A percentile compares a stretch with the other conserved stretches of the same genome.
Evolutionary conservation across 2,113 vertebrate species (phyloP).

Genomic region (Solea solea): DNA sequence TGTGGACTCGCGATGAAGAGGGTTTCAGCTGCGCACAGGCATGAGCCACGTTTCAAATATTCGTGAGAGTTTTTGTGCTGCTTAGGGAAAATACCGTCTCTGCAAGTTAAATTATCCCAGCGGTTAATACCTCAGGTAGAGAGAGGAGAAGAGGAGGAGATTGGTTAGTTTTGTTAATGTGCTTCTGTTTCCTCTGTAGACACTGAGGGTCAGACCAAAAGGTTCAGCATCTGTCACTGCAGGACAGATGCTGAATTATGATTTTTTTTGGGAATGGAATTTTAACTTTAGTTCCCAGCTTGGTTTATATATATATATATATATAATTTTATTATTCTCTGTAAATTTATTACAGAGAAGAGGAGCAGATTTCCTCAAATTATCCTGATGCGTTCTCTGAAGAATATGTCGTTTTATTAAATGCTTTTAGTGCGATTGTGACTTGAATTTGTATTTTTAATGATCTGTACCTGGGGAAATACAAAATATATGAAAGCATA

Average conservation of each 20-base stretch:
- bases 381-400: neutral
- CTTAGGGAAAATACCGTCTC: neutral
- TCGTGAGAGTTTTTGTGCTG: neutral
- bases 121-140: slow-evolving; percentile 13
- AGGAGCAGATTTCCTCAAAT: neutral
- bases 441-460: neutral
- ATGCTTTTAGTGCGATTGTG: neutral
- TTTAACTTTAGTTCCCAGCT: slow-evolving; percentile 14
- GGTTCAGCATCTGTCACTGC: slow-evolving; percentile 19
- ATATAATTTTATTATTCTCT: too few relatives aligned
- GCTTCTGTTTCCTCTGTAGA: slow-evolving; percentile 21
- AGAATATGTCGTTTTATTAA: neutral
- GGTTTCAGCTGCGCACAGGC: slow-evolving; percentile 6
- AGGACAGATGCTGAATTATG: slow-evolving; percentile 40
- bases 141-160: slow-evolving; percentile 4
- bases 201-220: slow-evolving; percentile 2
- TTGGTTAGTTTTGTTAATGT: slow-evolving; percentile 26
- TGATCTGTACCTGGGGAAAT: too few relatives aligned
- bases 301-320: neutral
- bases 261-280: slow-evolving; percentile 18
- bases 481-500: too few relatives aligned
- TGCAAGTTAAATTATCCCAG: slow-evolving; percentile 5
- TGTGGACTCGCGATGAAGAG: neutral
- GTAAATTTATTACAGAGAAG: too few relatives aligned
- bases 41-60: slow-evolving; percentile 1